phyloP scores from a whole-genome alignment of 2,797 vertebrate genomes.

The Molothrus aeneus region DNA sequence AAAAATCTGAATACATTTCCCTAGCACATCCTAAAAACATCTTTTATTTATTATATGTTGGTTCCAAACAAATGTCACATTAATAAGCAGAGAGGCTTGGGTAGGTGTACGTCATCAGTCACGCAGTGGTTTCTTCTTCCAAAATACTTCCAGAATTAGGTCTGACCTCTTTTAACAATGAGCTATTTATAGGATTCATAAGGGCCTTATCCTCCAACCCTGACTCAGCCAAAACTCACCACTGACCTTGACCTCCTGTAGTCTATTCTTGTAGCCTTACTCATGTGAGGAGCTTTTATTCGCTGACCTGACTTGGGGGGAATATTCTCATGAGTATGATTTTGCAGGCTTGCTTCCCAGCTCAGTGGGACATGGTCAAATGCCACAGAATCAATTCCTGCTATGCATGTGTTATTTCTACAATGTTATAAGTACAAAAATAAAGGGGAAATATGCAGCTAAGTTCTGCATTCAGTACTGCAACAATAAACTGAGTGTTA shows the following conservation, averaged over 20 bases:
- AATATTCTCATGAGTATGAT: background rate
- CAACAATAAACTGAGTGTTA: background rate
- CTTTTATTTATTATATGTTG: slow-evolving; percentile 25
- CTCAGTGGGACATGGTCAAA: slow-evolving; percentile 6
- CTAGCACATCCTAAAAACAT: slow-evolving; percentile 31
- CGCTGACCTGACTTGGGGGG: background rate
- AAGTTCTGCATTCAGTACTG: background rate
- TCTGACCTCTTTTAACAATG: slow-evolving; percentile 52
- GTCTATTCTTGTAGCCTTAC: slow-evolving; percentile 38
- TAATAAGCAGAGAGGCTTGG: slow-evolving; percentile 3
- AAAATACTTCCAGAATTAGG: slow-evolving; percentile 54
- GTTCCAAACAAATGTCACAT: slow-evolving; percentile 39
- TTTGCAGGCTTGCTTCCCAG: slow-evolving; percentile 12
- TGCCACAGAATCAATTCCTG: slow-evolving; percentile 7
- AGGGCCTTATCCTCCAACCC: slow-evolving; percentile 50
- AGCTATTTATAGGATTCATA: slow-evolving; percentile 64
- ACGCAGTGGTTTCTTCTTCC: slow-evolving; percentile 12
- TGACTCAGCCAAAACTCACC: slow-evolving; percentile 64
- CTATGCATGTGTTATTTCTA: slow-evolving; percentile 5
- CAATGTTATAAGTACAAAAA: background rate
- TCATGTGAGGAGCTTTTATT: slow-evolving; percentile 48
- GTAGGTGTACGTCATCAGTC: slow-evolving; percentile 29
- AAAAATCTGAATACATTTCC: slow-evolving; percentile 23
- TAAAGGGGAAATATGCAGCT: background rate
- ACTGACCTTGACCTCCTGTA: slow-evolving; percentile 42